Base-by-base conservation (phyloP, 1,140 invertebrate genomes). In the Solenopsis fugax region DNA sequence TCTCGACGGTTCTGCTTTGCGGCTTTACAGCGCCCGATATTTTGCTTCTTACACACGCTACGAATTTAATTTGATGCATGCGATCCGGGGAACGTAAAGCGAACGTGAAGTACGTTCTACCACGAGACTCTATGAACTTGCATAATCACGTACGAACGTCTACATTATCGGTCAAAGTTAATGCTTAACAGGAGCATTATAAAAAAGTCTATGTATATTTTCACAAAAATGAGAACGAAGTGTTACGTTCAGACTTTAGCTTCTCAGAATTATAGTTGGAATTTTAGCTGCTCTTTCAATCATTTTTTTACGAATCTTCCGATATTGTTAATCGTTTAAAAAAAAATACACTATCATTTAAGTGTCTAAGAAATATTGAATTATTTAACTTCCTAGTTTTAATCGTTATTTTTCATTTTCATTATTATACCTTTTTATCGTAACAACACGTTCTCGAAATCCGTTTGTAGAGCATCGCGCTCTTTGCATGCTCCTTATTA, bases 11-110 rank as follows among this genome's bases (percentile, higher is more conserved):
- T 69, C 24, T 16, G 77, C 34, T 37, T 56, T 69, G 18, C 21
- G 48, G 67, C 41, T n/a, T 65, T 37, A 13, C 48, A 34, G 56
- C 21, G 24, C 6, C 16, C 75, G 62, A 48, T 50, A 48, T 48
- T 73, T 29, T 48, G 80, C 69, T 75, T 84, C 56, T 84, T 84
- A 81, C 24, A 60, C 41, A 62, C 69, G 54, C 56, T 29, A 50
- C 69, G 54, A 29, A 75, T 84, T 84, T 73, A 37, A 75, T 84
- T 84, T 60, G 45, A 84, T 75, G 54, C 80, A 62, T 56, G 54
- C 69, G 54, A 84, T 60, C 67, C 69, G 67, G 41, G 64, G 41
- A 73, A 75, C 34, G 56, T 60, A 84, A 73, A 73, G 41, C 69
- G 80, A 29, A 84, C 65, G 45, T 62, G 54, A 73, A 73, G 54